Evolutionary conservation across 2,797 vertebrate species (phyloP).

Genomic region (Numenius phaeopus): DNA sequence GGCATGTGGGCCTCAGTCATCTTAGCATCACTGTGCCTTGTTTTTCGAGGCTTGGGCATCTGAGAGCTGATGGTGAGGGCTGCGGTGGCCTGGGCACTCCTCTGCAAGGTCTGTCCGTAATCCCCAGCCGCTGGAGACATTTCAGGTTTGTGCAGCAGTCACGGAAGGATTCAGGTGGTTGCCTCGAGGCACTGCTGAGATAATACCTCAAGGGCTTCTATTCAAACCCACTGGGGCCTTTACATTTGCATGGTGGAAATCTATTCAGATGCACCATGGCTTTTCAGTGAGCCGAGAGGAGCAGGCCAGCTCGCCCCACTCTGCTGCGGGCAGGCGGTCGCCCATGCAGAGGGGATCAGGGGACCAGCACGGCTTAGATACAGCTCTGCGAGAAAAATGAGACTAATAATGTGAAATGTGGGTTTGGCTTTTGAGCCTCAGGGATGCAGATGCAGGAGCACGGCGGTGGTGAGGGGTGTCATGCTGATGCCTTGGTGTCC

Average conservation of each 20-base stretch:
- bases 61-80: neutral
- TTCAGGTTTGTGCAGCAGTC: conserved; percentile 20
- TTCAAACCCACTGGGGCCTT: conserved; percentile 39
- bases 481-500: neutral
- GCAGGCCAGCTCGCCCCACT: neutral
- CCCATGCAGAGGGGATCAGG: neutral
- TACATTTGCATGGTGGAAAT: neutral
- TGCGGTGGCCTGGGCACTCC: neutral
- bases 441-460: neutral
- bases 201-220: conserved; percentile 55
- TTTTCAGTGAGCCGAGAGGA: neutral
- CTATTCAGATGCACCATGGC: neutral
- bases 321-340: fast-evolving
- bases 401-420: neutral
- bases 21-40: neutral
- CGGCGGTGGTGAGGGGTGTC: neutral
- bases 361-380: neutral
- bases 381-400: neutral
- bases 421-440: fast-evolving
- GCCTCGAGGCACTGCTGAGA: conserved; percentile 49
- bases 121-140: neutral
- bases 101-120: neutral
- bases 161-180: conserved; percentile 54
- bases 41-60: neutral
- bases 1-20: neutral